Conservation (phyloP, 2,888 invertebrate species). For the Alloplasta piceator region DNA sequence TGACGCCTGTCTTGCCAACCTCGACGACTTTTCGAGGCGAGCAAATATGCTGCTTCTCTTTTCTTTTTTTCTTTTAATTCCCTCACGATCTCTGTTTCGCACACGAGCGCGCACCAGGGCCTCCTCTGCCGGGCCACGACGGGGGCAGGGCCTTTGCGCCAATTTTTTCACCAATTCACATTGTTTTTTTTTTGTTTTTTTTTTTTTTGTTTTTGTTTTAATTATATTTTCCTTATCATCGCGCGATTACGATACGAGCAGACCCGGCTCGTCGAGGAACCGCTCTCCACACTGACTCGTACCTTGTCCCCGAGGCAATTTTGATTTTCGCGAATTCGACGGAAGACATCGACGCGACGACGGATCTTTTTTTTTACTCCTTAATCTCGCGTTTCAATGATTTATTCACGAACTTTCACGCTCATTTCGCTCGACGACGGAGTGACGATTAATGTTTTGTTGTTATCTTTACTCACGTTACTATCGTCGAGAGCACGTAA, state of each 20-base stretch:
- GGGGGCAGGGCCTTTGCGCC: slow-evolving; percentile 16
- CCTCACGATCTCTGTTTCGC: slow-evolving; percentile 22
- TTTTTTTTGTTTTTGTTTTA: background rate
- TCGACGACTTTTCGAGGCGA: slow-evolving; percentile 43
- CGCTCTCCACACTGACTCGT: background rate
- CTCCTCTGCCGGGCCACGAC: slow-evolving; percentile 44
- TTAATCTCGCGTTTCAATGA: background rate
- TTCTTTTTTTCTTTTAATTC: slow-evolving; percentile 26
- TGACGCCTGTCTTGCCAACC: slow-evolving; percentile 63
- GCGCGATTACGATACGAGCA: background rate
- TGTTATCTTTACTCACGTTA: slow-evolving; percentile 35
- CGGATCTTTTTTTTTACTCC: background rate
- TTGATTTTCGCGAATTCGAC: background rate
- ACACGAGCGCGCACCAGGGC: slow-evolving; percentile 46
- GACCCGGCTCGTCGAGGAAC: background rate
- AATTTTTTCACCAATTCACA: slow-evolving; percentile 10
- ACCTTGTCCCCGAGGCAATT: slow-evolving; percentile 12
- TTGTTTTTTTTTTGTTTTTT: background rate
- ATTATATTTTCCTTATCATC: no score
- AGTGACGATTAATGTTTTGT: background rate
- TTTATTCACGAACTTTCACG: background rate
- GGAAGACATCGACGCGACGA: background rate
- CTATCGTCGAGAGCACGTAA: slow-evolving; percentile 54
- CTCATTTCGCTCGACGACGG: background rate
- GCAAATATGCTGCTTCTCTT: slow-evolving; percentile 19